Evolutionary conservation across 2,888 invertebrate species (phyloP).

Genomic region (Sericinus montela): DNA sequence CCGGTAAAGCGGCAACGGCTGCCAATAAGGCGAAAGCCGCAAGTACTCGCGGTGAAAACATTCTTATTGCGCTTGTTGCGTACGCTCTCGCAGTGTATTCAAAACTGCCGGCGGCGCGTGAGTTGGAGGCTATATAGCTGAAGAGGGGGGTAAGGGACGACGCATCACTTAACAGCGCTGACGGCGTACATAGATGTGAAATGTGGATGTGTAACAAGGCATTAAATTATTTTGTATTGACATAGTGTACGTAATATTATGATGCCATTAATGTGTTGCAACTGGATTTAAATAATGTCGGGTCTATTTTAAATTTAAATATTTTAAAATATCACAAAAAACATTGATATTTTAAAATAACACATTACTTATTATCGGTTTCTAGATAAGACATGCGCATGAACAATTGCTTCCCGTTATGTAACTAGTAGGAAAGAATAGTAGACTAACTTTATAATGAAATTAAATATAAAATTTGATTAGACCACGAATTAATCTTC

Average conservation of each 20-base stretch:
- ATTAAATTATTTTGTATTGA: slow-evolving; percentile 4
- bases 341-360: too few species aligned
- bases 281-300: too few species aligned
- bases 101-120: slow-evolving; percentile 60
- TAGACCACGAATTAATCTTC: too few species aligned
- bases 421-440: too few species aligned
- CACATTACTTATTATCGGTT: too few species aligned
- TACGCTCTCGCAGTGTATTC: slow-evolving; percentile 49
- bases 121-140: slow-evolving; percentile 63
- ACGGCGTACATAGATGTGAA: slow-evolving; percentile 37
- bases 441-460: too few species aligned
- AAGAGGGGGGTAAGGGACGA: slow-evolving; percentile 53
- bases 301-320: too few species aligned
- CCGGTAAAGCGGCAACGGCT: slow-evolving; percentile 50
- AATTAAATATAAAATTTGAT: too few species aligned
- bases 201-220: slow-evolving; percentile 25
- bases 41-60: slow-evolving; percentile 59
- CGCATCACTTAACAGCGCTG: slow-evolving; percentile 53
- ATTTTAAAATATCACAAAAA: too few species aligned
- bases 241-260: slow-evolving; percentile 1
- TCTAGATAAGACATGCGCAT: too few species aligned
- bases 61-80: slow-evolving; percentile 38
- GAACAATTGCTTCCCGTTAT: too few species aligned
- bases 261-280: too few species aligned
- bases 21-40: slow-evolving; percentile 54